Conservation (phyloP, 2,888 invertebrate species). For the Plagiodera versicolora region DNA sequence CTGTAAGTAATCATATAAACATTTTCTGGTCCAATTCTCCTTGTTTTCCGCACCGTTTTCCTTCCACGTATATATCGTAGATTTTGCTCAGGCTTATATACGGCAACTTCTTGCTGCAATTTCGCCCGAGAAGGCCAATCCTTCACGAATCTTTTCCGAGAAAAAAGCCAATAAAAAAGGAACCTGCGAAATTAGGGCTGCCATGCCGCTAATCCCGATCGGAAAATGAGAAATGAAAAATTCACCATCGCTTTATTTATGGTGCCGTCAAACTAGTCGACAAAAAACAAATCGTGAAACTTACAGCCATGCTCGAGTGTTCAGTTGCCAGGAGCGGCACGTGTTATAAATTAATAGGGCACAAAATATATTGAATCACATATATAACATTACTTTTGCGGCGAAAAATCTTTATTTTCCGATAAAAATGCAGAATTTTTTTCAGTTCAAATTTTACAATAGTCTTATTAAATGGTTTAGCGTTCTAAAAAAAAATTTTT, state of each 20-base stretch:
- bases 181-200: constrained; percentile 21
- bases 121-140: background rate
- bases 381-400: no score
- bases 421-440: no score
- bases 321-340: background rate
- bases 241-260: constrained; percentile 26
- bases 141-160: background rate
- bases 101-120: background rate
- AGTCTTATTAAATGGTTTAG: no score
- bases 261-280: constrained; percentile 22
- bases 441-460: no score
- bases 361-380: no score
- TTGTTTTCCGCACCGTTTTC: no score
- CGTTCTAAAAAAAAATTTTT: no score
- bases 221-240: constrained; percentile 26
- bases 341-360: background rate
- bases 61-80: background rate
- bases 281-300: constrained; percentile 26
- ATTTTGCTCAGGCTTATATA: background rate
- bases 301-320: constrained; percentile 11
- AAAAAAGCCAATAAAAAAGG: background rate
- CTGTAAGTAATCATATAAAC: no score
- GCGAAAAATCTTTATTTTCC: no score
- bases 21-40: no score
- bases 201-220: constrained; percentile 22